Base-by-base conservation (phyloP, 2,888 invertebrate species). In the Campoletis raptor region DNA sequence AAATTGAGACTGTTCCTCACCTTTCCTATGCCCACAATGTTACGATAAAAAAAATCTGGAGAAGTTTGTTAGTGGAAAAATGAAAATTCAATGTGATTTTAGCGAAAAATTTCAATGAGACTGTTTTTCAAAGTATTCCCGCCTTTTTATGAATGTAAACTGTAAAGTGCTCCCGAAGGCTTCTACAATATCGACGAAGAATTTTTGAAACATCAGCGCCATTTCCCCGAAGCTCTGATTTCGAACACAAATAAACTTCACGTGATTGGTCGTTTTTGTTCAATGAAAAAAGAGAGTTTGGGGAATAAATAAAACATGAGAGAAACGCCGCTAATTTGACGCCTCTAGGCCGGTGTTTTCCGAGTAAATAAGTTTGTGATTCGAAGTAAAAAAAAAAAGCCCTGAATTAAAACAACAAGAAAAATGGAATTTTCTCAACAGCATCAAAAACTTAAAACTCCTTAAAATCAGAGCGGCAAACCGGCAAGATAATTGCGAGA, bases 241-340 rank as follows among this genome's bases (percentile, higher is more conserved):
- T 18, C 73, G 24, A 57, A 12, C 57, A 40, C 54, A 8, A 73
- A 54, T n/a, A 30, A 70, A 37, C 15, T 37, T 21, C 37, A 36
- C 57, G n/a, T 30, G 61, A 76, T 76, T 76, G 76, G 76, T 30
- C 45, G 12, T 12, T 8, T 12, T 12, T 45, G 15, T 30, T 40
- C 24, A 18, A 30, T 76, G 36, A 54, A 24, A 45, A 76, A 45
- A 76, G 24, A 18, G 42, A 15, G 24, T 42, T 57, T 24, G 40
- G 21, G 40, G 24, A 57, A 74, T 18, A 74, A 54, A 57, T 15
- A 74, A 57, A 74, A 57, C 54, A 40, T 37, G 5, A 37, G n/a
- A 73, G 52, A 73, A 54, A 74, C 74, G 74, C 57, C 40, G 37
- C 57, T 74, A 74, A 52, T 57, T 76, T 76, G 54, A 45, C 40